A percentile compares a stretch with the other conserved stretches of the same genome.
Evolutionary conservation across 53 echinoderm and acorn worm species (phyloP).

Genomic region (Apostichopus leukothele): DNA sequence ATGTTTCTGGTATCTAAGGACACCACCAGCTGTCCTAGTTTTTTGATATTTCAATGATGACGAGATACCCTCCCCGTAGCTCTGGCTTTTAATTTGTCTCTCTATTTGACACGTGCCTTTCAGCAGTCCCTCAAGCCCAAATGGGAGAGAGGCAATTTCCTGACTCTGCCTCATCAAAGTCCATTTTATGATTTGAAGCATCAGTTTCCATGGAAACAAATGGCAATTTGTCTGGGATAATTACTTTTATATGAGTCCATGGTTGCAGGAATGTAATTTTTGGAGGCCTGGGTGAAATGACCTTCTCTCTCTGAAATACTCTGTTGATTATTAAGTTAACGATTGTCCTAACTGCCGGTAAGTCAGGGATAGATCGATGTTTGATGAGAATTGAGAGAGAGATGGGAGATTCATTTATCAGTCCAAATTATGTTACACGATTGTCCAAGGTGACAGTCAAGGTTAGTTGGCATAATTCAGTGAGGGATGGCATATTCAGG

Average conservation of each 20-base stretch:
- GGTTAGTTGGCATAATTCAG: too few species aligned
- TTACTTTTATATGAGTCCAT: neutral
- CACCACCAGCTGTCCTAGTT: too few species aligned
- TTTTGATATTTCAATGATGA: too few species aligned
- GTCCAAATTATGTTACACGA: too few species aligned
- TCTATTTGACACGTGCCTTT: neutral
- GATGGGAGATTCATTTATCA: too few species aligned
- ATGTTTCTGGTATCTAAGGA: too few species aligned
- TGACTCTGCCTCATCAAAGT: neutral
- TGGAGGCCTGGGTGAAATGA: neutral
- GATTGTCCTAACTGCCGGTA: too few species aligned
- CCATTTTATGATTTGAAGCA: neutral
- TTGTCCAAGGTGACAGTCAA: too few species aligned
- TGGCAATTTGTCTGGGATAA: neutral
- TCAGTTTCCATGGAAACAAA: neutral
- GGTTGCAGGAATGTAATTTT: neutral
- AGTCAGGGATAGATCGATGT: too few species aligned
- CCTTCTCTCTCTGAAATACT: neutral
- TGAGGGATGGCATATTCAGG: too few species aligned
- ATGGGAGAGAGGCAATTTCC: neutral
- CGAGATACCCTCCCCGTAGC: too few species aligned
- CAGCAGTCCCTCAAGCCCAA: neutral
- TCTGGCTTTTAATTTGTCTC: neutral
- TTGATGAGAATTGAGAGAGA: too few species aligned
- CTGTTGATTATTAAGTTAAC: neutral